Evolutionary conservation across 2,113 vertebrate species (phyloP), one percentile per base, ranked within the genome.

Genomic region (Pavo muticus): DNA sequence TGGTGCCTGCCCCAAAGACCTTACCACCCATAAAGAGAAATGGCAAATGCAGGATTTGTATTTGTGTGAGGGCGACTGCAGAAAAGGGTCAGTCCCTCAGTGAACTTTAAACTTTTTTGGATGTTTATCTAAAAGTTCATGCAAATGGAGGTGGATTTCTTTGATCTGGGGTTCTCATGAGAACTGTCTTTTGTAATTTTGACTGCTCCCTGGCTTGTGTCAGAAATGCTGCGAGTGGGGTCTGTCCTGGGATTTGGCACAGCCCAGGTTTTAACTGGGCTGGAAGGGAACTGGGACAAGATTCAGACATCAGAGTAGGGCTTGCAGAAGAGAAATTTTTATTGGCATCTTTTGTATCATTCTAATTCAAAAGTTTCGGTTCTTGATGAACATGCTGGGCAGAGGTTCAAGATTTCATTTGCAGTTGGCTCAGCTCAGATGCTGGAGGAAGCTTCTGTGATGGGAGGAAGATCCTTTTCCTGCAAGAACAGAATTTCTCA

Each of bases 111-210:
- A 75, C 54, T 74, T 44, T 37, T 76, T 60, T 59, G 67, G 30
- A 50, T 95, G 94, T 96, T 97, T 95, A 84, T 72, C 48, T 88
- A 75, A 78, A 95, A 86, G 79, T 81, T 93, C 76, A 45, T 90
- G 91, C 83, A 93, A 91, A 81, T 75, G 64, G 77, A 94, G 79
- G 76, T 90, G 54, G 42, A 23, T 61, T 71, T 81, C 95, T 97
- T 95, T 95, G 85, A 93, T 95, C 76, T 75, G 76, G 91, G 88
- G 37, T 79, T 89, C 76, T 91, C 50, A 25, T 65, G 67, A 83
- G 86, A 81, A 37, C 54, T 71, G 70, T 78, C 85, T 93, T 25
- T 54, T 82, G 80, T 91, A 84, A 90, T 88, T 95, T 79, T 84
- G 76, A n/a, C 90, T 84, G 59, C 13, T 96, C 88, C 80, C 72